Evolutionary conservation across 2,797 vertebrate genomes (phyloP).

Genomic region (Phyllotis vaccarum): DNA sequence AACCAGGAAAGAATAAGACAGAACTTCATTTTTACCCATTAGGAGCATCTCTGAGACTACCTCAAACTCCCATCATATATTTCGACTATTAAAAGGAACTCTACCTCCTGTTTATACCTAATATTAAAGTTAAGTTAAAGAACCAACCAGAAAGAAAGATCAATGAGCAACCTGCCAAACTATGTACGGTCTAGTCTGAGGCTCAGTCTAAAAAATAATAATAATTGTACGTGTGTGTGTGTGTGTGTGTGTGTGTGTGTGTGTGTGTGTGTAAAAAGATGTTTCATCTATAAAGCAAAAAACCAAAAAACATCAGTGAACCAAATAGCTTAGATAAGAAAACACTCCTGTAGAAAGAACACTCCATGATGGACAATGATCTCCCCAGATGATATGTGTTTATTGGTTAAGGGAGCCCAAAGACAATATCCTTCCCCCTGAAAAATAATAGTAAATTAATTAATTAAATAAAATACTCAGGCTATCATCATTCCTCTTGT

Average conservation of each 20-base stretch:
- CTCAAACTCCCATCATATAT: not conserved
- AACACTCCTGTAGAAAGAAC: not conserved
- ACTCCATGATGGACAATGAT: not conserved
- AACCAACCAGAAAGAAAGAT: not conserved
- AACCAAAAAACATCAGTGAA: not conserved
- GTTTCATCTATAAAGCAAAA: not conserved
- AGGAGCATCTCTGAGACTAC: not conserved
- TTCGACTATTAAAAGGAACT: conserved; percentile 9
- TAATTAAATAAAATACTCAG: not conserved
- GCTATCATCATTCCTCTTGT: not conserved
- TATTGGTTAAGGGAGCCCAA: not conserved
- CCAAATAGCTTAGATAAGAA: not conserved
- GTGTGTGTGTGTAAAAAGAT: not conserved
- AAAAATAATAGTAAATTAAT: not conserved
- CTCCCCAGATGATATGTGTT: not conserved
- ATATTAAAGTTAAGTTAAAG: not conserved
- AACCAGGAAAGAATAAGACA: conserved; percentile 2
- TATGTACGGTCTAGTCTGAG: not conserved
- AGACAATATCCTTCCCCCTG: not conserved
- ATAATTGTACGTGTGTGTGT: not conserved
- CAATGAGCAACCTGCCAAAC: conserved; percentile 16
- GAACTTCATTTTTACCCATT: conserved; percentile 46
- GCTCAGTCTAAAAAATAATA: not conserved
- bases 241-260: not conserved
- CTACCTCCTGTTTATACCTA: not conserved